Evolutionary conservation across 1,140 invertebrate species (phyloP).

Genomic region (Leptoteleia sp.): DNA sequence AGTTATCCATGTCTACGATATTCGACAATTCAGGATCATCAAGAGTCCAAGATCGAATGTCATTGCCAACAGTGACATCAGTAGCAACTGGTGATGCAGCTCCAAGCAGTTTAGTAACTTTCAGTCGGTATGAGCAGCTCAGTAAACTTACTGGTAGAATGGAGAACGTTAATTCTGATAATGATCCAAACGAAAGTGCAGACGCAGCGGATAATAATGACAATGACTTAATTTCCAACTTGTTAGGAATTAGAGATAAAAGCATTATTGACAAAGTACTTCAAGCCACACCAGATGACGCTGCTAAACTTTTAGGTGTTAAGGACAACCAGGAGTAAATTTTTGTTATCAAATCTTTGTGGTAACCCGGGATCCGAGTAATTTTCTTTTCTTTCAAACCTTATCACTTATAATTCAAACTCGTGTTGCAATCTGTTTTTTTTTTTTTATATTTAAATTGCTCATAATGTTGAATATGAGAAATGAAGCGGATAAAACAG

Average conservation of each 20-base stretch:
- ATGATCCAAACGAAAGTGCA: conserved; percentile 69
- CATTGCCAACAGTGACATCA: conserved; percentile 72
- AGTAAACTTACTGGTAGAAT: conserved; percentile 81
- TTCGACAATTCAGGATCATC: conserved; percentile 60
- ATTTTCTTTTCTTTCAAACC: too few relatives aligned
- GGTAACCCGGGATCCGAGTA: too few relatives aligned
- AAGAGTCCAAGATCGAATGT: conserved; percentile 71
- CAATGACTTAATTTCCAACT: conserved; percentile 92
- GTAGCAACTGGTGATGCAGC: conserved; percentile 76
- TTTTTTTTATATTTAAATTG: too few relatives aligned
- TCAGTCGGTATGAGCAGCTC: conserved; percentile 77
- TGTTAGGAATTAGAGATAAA: conserved; percentile 92
- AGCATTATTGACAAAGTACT: conserved; percentile 93
- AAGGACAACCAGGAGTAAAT: conserved; percentile 80
- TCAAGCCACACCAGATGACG: conserved; percentile 90
- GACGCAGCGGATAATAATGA: conserved; percentile 82
- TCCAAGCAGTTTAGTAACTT: conserved; percentile 72
- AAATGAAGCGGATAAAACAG: too few relatives aligned
- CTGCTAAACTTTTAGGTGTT: conserved; percentile 92
- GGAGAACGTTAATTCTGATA: conserved; percentile 77
- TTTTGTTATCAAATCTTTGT: too few relatives aligned
- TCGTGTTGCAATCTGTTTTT: too few relatives aligned
- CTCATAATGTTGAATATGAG: too few relatives aligned
- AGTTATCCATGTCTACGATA: conserved; percentile 63
- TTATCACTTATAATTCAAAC: too few relatives aligned